Evolutionary conservation across 2,888 invertebrate genomes (phyloP).

Genomic region (Eupeodes latifasciatus): DNA sequence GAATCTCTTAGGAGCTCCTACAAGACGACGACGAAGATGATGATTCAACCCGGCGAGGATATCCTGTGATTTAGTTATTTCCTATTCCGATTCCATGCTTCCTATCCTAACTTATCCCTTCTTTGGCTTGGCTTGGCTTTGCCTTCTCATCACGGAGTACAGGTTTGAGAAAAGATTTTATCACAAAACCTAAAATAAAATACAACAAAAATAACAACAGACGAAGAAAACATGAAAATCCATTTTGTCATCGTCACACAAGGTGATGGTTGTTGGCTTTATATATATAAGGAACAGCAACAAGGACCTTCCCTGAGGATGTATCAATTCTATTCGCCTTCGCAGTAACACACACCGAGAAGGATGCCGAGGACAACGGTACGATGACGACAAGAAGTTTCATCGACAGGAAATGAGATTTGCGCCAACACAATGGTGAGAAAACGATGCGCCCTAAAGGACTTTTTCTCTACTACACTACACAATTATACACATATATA

Average conservation of each 20-base stretch:
- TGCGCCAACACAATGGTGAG: slow-evolving; percentile 60
- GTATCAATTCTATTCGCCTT: slow-evolving; percentile 33
- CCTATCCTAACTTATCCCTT: slow-evolving; percentile 36
- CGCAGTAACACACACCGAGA: not conserved
- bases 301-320: slow-evolving; percentile 34
- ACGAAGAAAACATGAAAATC: slow-evolving; percentile 60
- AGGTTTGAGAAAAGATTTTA: slow-evolving; percentile 49
- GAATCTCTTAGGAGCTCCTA: slow-evolving; percentile 34
- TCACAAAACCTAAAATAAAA: slow-evolving; percentile 29
- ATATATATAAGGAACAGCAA: not conserved
- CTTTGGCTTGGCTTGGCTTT: not conserved
- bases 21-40: not conserved
- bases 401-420: slow-evolving; percentile 75
- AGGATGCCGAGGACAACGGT: not conserved
- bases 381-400: slow-evolving; percentile 49
- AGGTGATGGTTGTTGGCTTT: slow-evolving; percentile 52
- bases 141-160: slow-evolving; percentile 1
- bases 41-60: slow-evolving; percentile 58
- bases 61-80: slow-evolving; percentile 74
- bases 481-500: not conserved
- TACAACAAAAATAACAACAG: not conserved
- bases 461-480: not conserved
- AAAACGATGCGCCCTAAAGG: slow-evolving; percentile 21
- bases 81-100: slow-evolving; percentile 64
- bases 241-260: slow-evolving; percentile 64